Base-by-base conservation (phyloP, 2,888 invertebrate genomes). In the Pseudococcus jackbeardsleyi region DNA sequence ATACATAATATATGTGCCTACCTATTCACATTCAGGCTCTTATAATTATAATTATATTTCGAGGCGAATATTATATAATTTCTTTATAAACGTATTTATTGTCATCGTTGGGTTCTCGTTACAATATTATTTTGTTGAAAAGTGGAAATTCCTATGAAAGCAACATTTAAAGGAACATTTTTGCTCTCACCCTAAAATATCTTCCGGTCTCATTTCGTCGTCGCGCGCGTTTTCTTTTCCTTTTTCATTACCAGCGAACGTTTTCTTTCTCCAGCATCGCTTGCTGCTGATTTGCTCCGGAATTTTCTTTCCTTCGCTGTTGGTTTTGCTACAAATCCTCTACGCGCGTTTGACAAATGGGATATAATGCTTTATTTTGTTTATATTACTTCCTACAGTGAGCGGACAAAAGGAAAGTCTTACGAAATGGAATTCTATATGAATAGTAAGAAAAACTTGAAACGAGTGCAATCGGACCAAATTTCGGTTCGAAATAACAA, bases 351-450 rank as follows among this genome's bases (percentile, higher is more conserved):
- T 72, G 72, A 72, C 72, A 72, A 72, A 72, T 72, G 72, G 72
- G 72, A 72, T 72, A 72, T 72, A 72, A 72, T 72, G 72, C 72
- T 72, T 72, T 72, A 72, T 72, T 72, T 72, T 72, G 72, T 72
- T 72, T 72, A 72, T 72, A 72, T 72, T 33, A 72, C 72, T 72
- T 72, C 72, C 72, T 72, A 72, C 72, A 72, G 33, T 72, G 33
- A 33, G 72, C 72, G 72, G 72, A 72, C 72, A 72, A 72, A 72
- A 72, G 72, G 17, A 72, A 72, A 72, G 72, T 72, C 72, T 72
- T 72, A 72, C 72, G 33, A 72, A 72, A 72, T 72, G 72, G 64
- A 64, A 64, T 64, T 64, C 64, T 64, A 64, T 72, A 72, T 72
- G 72, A 72, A 72, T 72, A 17, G 72, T 72, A 33, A 72, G 72